Evolutionary conservation across 2,113 vertebrate genomes (phyloP), one percentile per base, ranked within the genome.

Genomic region (Neogale vison): DNA sequence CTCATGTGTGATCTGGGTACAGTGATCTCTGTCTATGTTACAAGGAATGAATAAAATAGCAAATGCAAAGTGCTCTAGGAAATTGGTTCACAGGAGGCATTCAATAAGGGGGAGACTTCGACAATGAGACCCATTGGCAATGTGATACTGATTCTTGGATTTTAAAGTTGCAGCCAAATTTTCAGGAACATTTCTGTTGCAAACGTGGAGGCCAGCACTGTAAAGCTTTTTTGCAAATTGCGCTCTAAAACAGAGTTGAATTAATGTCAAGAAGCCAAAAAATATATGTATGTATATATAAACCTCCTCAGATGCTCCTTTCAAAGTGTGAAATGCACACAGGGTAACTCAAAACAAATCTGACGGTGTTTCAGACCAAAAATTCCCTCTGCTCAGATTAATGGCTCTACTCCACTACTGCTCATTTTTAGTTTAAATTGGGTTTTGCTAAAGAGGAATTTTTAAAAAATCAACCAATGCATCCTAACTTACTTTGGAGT

Each of bases 361-460:
- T 97, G 93, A 96, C 14, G 52, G 42, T 55, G 24, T 92, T 98
- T 98, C 65, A 95, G 87, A 81, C 36, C 95, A 96, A 87, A 88
- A 96, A 95, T 98, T 98, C 61, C 24, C 14, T 96, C 55, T 90
- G 52, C 65, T n/a, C 85, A 89, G 8, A 92, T 97, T 67, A 96
- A 31, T 95, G 71, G 12, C 76, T 96, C 29, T 23, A 77, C 59
- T 91, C 59, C 76, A 87, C 0, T 45, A 79, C 5, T 83, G 21
- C 59, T 97, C 94, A 84, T 98, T 97, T 98, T 98, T 55, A 65
- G 1, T 94, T 97, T 96, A 97, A 97, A 95, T 77, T 97, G 34
- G 87, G 5, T 98, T 98, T 97, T 96, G 72, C 57, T 57, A 34
- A 92, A 84, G 65, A 97, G 74, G 92, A 29, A 65, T 88, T 96